Conservation (phyloP, 2,888 invertebrate genomes). For the Caenorhabditis sp. region DNA sequence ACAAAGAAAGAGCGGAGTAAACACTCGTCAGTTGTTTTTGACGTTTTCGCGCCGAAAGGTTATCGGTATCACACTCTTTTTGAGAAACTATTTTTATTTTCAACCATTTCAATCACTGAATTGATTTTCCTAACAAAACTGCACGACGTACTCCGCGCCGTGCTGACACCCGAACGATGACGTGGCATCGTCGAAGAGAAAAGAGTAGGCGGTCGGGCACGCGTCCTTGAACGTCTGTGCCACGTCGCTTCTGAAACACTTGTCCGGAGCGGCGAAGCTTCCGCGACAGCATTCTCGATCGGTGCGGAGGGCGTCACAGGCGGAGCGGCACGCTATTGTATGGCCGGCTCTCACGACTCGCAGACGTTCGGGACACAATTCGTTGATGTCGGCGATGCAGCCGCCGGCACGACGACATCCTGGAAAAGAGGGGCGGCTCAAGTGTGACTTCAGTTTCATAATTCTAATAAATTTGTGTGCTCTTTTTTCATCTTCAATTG, state of each 20-base stretch:
- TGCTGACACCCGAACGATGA: constrained; percentile 81
- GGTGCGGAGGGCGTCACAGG: constrained; percentile 81
- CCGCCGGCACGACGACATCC: constrained; percentile 60
- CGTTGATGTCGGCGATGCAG: constrained; percentile 51
- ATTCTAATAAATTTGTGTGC: no score
- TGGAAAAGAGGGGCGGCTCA: not conserved
- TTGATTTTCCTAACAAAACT: no score
- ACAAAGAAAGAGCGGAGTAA: no score
- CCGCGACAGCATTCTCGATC: constrained; percentile 82
- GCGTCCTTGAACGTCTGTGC: constrained; percentile 81
- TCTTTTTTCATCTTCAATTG: no score
- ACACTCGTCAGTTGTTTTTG: no score
- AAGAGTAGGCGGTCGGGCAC: constrained; percentile 82
- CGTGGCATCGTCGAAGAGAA: constrained; percentile 82
- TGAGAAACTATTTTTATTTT: no score
- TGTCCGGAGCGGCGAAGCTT: constrained; percentile 80
- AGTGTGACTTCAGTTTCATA: no score
- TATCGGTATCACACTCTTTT: no score
- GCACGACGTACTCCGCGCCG: constrained; percentile 32
- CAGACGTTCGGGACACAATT: constrained; percentile 36
- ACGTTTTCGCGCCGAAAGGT: no score
- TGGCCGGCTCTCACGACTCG: not conserved
- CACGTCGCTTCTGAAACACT: constrained; percentile 80
- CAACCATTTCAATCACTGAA: no score
- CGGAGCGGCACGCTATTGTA: constrained; percentile 81